These are phyloP conservation scores for Pristionchus japonicus DNA, from an alignment of 2,888 invertebrate species.

Conservation along the genomic window DNA sequence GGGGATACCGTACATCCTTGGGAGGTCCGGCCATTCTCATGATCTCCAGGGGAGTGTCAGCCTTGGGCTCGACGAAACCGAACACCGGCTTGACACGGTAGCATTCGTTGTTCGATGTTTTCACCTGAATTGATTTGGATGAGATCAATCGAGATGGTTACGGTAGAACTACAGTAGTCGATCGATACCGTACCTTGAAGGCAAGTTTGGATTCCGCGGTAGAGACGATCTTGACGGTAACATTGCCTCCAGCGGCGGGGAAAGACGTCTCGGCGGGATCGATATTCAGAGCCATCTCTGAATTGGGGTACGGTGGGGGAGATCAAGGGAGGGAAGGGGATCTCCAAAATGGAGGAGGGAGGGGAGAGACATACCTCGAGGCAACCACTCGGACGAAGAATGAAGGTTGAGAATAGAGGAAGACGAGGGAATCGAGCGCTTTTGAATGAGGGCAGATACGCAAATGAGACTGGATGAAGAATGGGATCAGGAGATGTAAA, in stretches of 20 bases:
- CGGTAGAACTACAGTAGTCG: background rate
- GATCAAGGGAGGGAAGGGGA: background rate
- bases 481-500: background rate
- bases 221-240: conserved; percentile 58
- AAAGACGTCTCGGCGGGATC: conserved; percentile 59
- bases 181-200: conserved; percentile 56
- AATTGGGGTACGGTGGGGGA: background rate
- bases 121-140: background rate
- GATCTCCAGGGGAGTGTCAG: background rate
- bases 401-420: background rate
- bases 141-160: background rate
- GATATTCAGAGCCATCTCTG: conserved; percentile 60
- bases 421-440: background rate
- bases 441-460: background rate
- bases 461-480: background rate
- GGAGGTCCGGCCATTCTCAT: conserved; percentile 28
- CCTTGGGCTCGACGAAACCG: conserved; percentile 35
- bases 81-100: conserved; percentile 42
- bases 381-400: background rate
- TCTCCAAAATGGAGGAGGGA: background rate
- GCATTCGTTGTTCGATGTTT: conserved; percentile 41
- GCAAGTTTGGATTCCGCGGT: conserved; percentile 57
- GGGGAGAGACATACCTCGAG: background rate
- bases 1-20: conserved; percentile 25
- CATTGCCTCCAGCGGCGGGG: conserved; percentile 60